Evolutionary conservation across 2,888 invertebrate species (phyloP).

Genomic region (Pseudolycoriella hygida): DNA sequence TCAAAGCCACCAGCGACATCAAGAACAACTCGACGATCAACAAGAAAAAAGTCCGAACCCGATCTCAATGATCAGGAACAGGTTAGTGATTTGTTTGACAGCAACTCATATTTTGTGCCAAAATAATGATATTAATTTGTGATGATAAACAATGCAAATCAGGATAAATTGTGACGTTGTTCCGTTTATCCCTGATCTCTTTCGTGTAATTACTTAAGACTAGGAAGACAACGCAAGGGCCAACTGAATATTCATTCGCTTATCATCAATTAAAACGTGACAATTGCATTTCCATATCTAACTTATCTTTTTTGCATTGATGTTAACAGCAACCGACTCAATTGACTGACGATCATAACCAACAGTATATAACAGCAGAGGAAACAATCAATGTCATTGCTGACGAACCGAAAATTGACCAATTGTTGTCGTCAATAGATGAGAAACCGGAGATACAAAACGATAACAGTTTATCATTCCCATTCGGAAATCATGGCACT

Average conservation of each 20-base stretch:
- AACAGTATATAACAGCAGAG: too few relatives aligned
- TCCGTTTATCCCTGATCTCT: conserved; percentile 1
- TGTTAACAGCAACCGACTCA: too few relatives aligned
- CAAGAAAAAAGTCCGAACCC: conserved; percentile 17
- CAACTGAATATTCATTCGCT: not conserved
- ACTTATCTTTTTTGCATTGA: not conserved
- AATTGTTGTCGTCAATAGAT: not conserved
- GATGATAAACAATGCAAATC: conserved; percentile 5
- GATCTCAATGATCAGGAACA: not conserved
- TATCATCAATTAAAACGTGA: not conserved
- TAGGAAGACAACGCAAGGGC: not conserved
- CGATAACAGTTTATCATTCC: conserved; percentile 29
- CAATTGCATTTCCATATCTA: too few relatives aligned
- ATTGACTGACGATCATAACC: too few relatives aligned
- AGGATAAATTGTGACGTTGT: conserved; percentile 4
- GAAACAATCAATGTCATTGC: not conserved
- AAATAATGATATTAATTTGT: not conserved
- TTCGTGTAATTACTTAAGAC: not conserved
- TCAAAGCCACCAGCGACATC: conserved; percentile 20
- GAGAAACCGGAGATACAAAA: conserved; percentile 13
- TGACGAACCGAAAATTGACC: not conserved
- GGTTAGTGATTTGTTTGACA: not conserved
- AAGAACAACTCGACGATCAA: conserved; percentile 19
- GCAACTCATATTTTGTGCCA: not conserved
- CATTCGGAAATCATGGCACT: conserved; percentile 18